A percentile compares a stretch with the other conserved stretches of the same genome.
phyloP scores from a whole-genome alignment of 2,113 vertebrate genomes.

The Agelaius phoeniceus region DNA sequence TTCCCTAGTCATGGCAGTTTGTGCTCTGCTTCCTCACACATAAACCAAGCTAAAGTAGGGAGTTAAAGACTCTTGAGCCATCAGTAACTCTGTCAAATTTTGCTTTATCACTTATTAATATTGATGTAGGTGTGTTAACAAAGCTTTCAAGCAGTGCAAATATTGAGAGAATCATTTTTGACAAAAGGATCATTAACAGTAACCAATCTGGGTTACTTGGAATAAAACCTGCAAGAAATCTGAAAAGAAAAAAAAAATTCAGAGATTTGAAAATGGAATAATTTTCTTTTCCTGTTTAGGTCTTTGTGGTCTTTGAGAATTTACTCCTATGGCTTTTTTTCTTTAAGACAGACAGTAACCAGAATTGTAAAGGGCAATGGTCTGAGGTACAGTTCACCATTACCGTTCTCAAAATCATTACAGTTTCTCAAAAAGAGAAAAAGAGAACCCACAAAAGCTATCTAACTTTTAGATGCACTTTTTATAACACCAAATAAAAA shows the following conservation, averaged over 20 bases:
- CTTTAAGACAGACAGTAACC: background rate
- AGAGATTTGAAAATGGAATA: background rate
- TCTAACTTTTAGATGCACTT: background rate
- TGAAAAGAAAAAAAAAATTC: background rate
- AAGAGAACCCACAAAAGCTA: background rate
- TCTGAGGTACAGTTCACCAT: background rate
- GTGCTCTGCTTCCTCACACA: background rate
- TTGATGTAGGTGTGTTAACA: background rate
- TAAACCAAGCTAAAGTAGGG: background rate
- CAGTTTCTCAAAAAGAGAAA: background rate
- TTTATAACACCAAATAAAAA: conserved; percentile 29
- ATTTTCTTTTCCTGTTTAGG: background rate
- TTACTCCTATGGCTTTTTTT: background rate
- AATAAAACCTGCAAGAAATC: background rate
- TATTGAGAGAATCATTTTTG: background rate
- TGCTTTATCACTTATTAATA: background rate
- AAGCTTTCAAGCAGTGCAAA: background rate
- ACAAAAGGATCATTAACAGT: background rate
- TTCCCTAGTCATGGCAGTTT: background rate
- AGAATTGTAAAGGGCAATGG: background rate
- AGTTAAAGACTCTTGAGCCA: background rate
- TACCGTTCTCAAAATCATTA: background rate
- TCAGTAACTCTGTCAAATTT: background rate
- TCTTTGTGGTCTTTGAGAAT: background rate
- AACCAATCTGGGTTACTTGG: background rate